Percentiles rank a stretch among this genome's conserved stretches.
Conservation (phyloP, 2,888 invertebrate genomes). For the Parnassius mnemosyne region DNA sequence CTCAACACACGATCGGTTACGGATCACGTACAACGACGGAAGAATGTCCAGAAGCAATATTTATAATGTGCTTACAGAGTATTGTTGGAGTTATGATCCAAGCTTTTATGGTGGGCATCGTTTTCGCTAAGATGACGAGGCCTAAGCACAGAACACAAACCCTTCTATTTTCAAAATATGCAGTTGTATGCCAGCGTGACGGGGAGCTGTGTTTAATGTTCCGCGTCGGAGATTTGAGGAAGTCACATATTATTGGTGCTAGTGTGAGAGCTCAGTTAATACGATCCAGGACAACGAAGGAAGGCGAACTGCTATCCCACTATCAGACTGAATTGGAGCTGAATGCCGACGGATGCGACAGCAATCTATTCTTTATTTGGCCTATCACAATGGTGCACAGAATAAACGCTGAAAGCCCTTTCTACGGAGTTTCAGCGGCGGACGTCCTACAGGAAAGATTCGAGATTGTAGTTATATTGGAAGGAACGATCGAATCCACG, state of each 20-base stretch:
- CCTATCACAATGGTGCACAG: conserved; percentile 94
- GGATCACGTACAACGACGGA: conserved; percentile 92
- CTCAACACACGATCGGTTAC: conserved; percentile 95
- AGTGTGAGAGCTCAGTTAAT: conserved; percentile 92
- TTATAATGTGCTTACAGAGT: conserved; percentile 94
- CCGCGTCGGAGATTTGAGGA: conserved; percentile 93
- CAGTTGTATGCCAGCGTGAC: conserved; percentile 92
- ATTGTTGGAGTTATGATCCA: conserved; percentile 92
- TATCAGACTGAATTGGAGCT: conserved; percentile 88
- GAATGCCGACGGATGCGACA: conserved; percentile 88
- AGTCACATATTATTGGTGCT: conserved; percentile 94
- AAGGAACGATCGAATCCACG: conserved; percentile 91
- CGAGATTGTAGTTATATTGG: conserved; percentile 90
- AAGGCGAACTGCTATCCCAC: conserved; percentile 90
- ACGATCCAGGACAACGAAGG: conserved; percentile 89
- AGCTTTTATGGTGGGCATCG: conserved; percentile 89
- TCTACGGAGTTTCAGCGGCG: conserved; percentile 90
- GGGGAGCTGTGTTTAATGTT: conserved; percentile 91
- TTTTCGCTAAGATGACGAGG: conserved; percentile 95
- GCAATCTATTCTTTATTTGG: conserved; percentile 95
- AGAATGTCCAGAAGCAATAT: conserved; percentile 93
- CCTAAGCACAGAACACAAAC: conserved; percentile 96
- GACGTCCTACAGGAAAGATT: conserved; percentile 90
- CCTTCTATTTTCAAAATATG: conserved; percentile 90
- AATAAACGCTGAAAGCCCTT: conserved; percentile 91